These are phyloP conservation scores for Eudemis profundana DNA, from an alignment of 2,888 invertebrate species.

Conservation along the genomic window DNA sequence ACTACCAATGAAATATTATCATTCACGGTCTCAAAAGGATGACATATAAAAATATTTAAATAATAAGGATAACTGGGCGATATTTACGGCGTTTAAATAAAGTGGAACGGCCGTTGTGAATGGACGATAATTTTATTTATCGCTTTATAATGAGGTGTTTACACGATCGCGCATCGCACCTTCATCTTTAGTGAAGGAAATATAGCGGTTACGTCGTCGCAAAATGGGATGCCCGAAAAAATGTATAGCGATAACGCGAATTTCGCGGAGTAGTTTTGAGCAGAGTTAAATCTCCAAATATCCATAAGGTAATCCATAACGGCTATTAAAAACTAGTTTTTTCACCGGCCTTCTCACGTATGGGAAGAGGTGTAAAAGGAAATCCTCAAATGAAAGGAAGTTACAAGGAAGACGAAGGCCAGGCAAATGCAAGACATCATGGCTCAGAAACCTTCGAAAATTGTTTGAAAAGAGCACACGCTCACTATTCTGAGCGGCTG, in stretches of 20 bases:
- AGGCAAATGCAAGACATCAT: no score
- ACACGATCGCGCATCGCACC: constrained; percentile 61
- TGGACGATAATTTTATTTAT: constrained; percentile 82
- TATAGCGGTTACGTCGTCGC: constrained; percentile 5
- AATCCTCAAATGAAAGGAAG: no score
- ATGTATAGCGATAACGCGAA: neutral
- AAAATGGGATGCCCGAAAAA: neutral
- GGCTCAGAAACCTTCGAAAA: no score
- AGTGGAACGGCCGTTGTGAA: constrained; percentile 72
- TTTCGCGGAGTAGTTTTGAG: no score
- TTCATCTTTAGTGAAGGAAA: constrained; percentile 34
- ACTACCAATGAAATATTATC: neutral
- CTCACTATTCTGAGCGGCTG: no score
- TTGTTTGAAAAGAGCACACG: no score
- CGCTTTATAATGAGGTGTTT: constrained; percentile 81
- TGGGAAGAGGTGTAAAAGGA: no score
- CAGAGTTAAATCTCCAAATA: no score
- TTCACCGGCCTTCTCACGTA: no score
- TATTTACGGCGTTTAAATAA: constrained; percentile 73
- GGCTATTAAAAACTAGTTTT: no score
- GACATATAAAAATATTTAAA: constrained; percentile 51
- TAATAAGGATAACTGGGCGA: constrained; percentile 65
- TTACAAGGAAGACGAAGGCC: no score
- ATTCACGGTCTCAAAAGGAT: constrained; percentile 24
- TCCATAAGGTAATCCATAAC: no score